phyloP scores from a whole-genome alignment of 2,888 invertebrate genomes.

The Glyphotaelius pellucidus region DNA sequence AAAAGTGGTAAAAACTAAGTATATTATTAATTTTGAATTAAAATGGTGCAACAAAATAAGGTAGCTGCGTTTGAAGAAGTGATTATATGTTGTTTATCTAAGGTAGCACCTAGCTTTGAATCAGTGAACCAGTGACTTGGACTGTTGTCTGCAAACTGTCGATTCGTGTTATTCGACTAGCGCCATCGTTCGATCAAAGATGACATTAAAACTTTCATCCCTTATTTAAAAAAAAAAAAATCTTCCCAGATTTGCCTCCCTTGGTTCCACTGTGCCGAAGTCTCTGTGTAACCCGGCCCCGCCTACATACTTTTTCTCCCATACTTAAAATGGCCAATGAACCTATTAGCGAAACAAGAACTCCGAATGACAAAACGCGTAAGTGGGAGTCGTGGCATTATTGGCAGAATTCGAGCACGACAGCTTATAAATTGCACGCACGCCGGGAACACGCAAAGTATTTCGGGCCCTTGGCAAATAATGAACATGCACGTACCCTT shows the following conservation, averaged over 20 bases:
- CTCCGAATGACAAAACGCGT: constrained; percentile 9
- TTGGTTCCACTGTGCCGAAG: background rate
- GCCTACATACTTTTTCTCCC: background rate
- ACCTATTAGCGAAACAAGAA: constrained; percentile 35
- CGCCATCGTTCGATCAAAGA: too few relatives aligned
- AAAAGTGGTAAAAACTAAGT: too few relatives aligned
- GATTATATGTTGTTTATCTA: too few relatives aligned
- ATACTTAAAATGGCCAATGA: constrained; percentile 5
- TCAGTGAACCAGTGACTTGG: too few relatives aligned
- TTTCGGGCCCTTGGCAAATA: background rate
- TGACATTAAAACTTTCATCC: too few relatives aligned
- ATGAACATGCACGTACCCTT: background rate
- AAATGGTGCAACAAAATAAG: too few relatives aligned
- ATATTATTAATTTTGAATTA: too few relatives aligned
- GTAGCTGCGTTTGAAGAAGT: too few relatives aligned
- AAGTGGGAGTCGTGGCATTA: background rate
- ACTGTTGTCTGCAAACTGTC: too few relatives aligned
- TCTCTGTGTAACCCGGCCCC: background rate
- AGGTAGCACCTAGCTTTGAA: too few relatives aligned
- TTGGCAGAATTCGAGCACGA: background rate
- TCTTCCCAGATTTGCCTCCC: background rate
- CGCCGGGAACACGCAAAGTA: background rate
- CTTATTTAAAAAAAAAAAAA: too few relatives aligned
- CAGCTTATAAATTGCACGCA: constrained; percentile 25
- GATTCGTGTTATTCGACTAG: too few relatives aligned